Conservation (phyloP, 1,140 invertebrate species). For the Odontomachus brunneus region DNA sequence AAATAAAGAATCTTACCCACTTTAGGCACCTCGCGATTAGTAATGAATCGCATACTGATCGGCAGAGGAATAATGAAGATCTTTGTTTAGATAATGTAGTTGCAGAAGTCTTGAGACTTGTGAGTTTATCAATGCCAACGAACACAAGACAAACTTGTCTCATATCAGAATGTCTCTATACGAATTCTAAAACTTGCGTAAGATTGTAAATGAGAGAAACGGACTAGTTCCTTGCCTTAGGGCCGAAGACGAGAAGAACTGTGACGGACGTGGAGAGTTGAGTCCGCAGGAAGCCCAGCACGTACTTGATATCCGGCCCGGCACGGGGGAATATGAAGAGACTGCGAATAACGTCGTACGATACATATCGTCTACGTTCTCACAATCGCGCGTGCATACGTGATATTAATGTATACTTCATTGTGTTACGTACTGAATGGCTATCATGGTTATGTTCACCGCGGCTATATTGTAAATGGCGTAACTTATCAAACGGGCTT, state of each 20-base stretch:
- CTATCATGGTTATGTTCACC: conserved; percentile 95
- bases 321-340: conserved; percentile 93
- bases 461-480: conserved; percentile 97
- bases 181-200: no score
- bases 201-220: no score
- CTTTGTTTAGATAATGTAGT: no score
- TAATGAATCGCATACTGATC: no score
- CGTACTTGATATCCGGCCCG: conserved; percentile 95
- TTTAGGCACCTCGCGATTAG: no score
- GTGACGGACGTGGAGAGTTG: conserved; percentile 95
- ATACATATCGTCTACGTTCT: conserved; percentile 14
- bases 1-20: no score
- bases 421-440: conserved; percentile 92
- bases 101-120: no score
- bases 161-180: no score
- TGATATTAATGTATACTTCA: conserved; percentile 8
- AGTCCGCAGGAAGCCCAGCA: conserved; percentile 94
- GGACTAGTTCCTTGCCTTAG: conserved; percentile 88
- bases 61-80: no score
- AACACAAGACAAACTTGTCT: no score
- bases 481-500: conserved; percentile 95
- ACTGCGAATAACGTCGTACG: conserved; percentile 83
- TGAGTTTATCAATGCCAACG: no score
- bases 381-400: background rate
- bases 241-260: conserved; percentile 93